phyloP scores from a whole-genome alignment of 2,888 invertebrate species.

The Myopa tessellatipennis region DNA sequence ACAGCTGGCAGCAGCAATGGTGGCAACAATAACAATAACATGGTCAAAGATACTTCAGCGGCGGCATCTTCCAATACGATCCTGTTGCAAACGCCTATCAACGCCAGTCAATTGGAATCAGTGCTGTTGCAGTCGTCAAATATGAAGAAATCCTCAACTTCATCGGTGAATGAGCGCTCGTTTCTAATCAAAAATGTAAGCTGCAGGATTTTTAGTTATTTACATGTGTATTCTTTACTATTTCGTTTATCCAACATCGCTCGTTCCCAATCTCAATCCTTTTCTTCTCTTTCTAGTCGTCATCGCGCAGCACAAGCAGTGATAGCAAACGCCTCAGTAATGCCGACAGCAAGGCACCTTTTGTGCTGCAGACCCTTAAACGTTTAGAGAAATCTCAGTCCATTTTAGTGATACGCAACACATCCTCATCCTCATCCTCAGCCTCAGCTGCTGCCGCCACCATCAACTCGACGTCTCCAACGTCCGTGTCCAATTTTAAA shows the following conservation, averaged over 20 bases:
- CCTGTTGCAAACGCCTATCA: slow-evolving; percentile 66
- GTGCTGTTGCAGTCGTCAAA: slow-evolving; percentile 58
- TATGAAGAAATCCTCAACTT: slow-evolving; percentile 50
- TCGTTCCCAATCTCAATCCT: not conserved
- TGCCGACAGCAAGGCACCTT: slow-evolving; percentile 61
- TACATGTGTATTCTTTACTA: too few species aligned
- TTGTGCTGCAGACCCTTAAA: slow-evolving; percentile 67
- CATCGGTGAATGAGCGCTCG: slow-evolving; percentile 53
- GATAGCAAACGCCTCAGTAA: slow-evolving; percentile 45
- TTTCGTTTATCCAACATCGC: not conserved
- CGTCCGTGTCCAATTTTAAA: slow-evolving; percentile 32
- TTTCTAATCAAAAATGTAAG: slow-evolving; percentile 63
- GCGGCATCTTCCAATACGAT: slow-evolving; percentile 59
- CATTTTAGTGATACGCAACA: slow-evolving; percentile 65
- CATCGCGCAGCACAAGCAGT: slow-evolving; percentile 60
- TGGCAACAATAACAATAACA: slow-evolving; percentile 37
- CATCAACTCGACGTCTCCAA: slow-evolving; percentile 41
- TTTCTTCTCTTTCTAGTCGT: slow-evolving; percentile 50
- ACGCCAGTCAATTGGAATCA: slow-evolving; percentile 66
- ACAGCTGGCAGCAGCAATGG: slow-evolving; percentile 32
- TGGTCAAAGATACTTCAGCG: slow-evolving; percentile 33
- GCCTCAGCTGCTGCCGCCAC: slow-evolving; percentile 45
- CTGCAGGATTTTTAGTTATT: not conserved
- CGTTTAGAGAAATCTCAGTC: slow-evolving; percentile 68
- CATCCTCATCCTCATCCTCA: slow-evolving; percentile 45